Evolutionary conservation across 2,797 vertebrate species (phyloP), one percentile per base, ranked within the genome.

Genomic region (Notoglanidium macrostoma): DNA sequence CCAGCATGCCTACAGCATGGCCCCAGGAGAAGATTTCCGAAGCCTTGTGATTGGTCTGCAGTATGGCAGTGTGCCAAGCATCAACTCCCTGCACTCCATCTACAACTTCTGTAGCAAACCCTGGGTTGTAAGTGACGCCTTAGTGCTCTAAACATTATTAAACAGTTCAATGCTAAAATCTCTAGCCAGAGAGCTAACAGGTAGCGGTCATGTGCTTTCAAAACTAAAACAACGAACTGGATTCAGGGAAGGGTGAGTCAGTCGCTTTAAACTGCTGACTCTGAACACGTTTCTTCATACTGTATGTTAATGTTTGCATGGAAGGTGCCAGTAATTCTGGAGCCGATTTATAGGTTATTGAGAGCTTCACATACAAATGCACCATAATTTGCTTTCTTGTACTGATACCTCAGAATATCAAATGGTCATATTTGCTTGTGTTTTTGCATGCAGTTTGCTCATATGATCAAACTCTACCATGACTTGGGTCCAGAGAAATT

Each of bases 61-160:
- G 88, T 99, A 98, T 0, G 98, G 98, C 0, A 95, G 96, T 0
- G 92, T 98, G 26, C 94, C 96, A 0, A 95, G 97, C 0, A 89
- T 97, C 92, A 99, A 99, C 96, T 98, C 98, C 2, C 95, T 99
- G 68, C 97, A 96, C 91, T 99, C 98, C 44, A 96, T 98, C 94
- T 99, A 99, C 94, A 99, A 98, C 94, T 99, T 99, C 95, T 99
- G 98, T 95, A 99, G 97, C 97, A 99, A 99, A 92, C 98, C 98
- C 67, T 96, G 95, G 96, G 95, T 96, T 94, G 96, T 96, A 90
- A 91, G 94, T 14, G 0, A 80, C 40, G 40, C 21, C 6, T 40
- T n/a, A 57, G 17, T 32, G 29, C n/a, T 79, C 54, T 44, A 8
- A 40, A 9, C 8, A 8, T 72, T 44, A 51, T 76, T 3, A 51